Conservation (phyloP, 2,888 invertebrate genomes). For the Odontocolon sp. region DNA sequence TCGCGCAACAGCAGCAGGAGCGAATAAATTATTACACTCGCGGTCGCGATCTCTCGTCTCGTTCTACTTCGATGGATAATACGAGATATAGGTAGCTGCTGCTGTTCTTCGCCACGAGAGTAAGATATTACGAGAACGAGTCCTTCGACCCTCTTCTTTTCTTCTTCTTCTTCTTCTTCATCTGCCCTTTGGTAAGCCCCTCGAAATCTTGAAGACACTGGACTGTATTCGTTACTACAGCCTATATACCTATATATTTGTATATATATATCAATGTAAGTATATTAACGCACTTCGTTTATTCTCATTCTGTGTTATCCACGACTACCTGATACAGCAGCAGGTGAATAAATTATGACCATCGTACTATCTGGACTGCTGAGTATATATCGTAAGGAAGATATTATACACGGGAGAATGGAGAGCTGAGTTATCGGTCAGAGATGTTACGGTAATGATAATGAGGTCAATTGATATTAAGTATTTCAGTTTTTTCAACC, state of each 20-base stretch:
- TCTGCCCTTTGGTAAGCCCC: not conserved
- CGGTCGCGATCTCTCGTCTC: slow-evolving; percentile 50
- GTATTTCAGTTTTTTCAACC: no score
- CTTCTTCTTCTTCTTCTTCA: no score
- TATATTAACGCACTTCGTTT: not conserved
- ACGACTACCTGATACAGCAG: slow-evolving; percentile 19
- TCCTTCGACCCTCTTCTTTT: not conserved
- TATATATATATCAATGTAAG: not conserved
- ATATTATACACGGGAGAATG: slow-evolving; percentile 23
- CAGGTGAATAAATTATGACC: slow-evolving; percentile 37
- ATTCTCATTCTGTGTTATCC: slow-evolving; percentile 22
- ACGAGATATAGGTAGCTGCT: slow-evolving; percentile 10
- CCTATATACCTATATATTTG: no score
- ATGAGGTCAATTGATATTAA: slow-evolving; percentile 14
- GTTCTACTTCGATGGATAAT: slow-evolving; percentile 56
- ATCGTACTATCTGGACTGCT: not conserved
- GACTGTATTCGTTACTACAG: not conserved
- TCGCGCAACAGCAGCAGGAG: slow-evolving; percentile 36
- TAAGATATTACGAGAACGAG: slow-evolving; percentile 49
- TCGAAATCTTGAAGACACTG: slow-evolving; percentile 35
- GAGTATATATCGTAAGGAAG: slow-evolving; percentile 7
- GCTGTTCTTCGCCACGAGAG: slow-evolving; percentile 6
- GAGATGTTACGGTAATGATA: not conserved
- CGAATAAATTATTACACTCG: slow-evolving; percentile 56
- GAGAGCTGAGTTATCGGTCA: slow-evolving; percentile 21